phyloP scores from a whole-genome alignment of 2,113 vertebrate species.

The Gambusia affinis region DNA sequence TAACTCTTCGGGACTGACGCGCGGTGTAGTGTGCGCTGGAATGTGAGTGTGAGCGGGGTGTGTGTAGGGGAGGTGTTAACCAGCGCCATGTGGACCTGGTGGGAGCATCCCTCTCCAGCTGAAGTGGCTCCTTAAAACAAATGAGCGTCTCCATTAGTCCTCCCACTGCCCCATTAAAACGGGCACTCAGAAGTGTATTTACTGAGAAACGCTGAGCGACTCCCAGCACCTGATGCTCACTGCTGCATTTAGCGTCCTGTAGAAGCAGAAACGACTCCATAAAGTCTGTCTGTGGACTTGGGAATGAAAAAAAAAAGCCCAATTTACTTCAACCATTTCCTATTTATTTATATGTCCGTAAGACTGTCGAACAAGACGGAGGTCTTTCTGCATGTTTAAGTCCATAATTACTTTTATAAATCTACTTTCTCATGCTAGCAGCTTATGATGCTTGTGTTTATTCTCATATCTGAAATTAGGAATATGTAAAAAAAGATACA shows the following conservation, averaged over 20 bases:
- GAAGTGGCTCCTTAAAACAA: slow-evolving; percentile 90
- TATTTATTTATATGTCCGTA: background rate
- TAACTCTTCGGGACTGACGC: slow-evolving; percentile 78
- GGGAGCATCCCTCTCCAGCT: slow-evolving; percentile 73
- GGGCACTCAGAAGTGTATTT: slow-evolving; percentile 80
- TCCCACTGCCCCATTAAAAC: slow-evolving; percentile 85
- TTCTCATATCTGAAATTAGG: background rate
- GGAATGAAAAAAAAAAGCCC: background rate
- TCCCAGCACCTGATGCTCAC: slow-evolving; percentile 26
- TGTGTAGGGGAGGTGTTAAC: slow-evolving; percentile 71
- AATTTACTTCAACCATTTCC: background rate
- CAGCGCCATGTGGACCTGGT: slow-evolving; percentile 74
- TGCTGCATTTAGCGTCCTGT: slow-evolving; percentile 22
- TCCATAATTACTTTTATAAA: background rate
- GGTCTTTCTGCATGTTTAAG: background rate
- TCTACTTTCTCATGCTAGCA: background rate
- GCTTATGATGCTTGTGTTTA: background rate
- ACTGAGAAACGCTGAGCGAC: slow-evolving; percentile 41
- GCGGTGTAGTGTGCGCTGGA: slow-evolving; percentile 72
- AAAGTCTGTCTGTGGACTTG: background rate
- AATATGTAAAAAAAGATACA: background rate
- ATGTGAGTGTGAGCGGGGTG: slow-evolving; percentile 45
- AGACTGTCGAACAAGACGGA: background rate
- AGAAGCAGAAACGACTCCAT: slow-evolving; percentile 11
- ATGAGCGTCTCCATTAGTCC: slow-evolving; percentile 87